Evolutionary conservation across 2,113 vertebrate species (phyloP).

Genomic region (Mastomys natalensis): DNA sequence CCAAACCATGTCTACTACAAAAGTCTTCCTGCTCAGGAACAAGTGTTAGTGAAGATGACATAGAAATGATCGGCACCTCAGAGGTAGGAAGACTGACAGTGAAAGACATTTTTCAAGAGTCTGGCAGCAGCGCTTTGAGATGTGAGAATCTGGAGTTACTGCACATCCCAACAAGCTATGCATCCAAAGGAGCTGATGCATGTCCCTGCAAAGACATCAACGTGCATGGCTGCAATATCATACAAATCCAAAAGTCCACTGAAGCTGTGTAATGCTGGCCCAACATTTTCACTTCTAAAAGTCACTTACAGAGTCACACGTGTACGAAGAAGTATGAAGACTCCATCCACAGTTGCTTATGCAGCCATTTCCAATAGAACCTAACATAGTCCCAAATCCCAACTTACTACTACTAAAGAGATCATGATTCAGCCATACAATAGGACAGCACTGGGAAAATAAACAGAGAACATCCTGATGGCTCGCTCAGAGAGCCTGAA

Average conservation of each 20-base stretch:
- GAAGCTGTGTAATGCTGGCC: not conserved
- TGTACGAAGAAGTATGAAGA: not conserved
- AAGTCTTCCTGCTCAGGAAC: not conserved
- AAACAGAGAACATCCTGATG: not conserved
- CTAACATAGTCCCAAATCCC: not conserved
- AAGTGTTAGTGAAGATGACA: not conserved
- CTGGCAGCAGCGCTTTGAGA: not conserved
- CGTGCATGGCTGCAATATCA: not conserved
- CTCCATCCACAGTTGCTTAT: not conserved
- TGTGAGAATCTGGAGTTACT: not conserved
- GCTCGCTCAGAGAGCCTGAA: not conserved
- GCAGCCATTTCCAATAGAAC: not conserved
- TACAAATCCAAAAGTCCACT: not conserved
- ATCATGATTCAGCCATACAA: not conserved
- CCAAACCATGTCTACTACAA: constrained; percentile 19
- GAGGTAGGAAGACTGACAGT: not conserved
- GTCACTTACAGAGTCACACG: not conserved
- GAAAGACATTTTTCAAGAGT: not conserved
- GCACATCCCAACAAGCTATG: not conserved
- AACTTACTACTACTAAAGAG: constrained; percentile 1
- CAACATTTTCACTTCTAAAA: not conserved
- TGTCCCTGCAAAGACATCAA: not conserved
- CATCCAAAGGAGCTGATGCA: not conserved
- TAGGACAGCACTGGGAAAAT: not conserved
- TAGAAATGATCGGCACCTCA: not conserved